Conservation (phyloP, 35 echinoderm and acorn worm genomes). For the Patiria miniata region DNA sequence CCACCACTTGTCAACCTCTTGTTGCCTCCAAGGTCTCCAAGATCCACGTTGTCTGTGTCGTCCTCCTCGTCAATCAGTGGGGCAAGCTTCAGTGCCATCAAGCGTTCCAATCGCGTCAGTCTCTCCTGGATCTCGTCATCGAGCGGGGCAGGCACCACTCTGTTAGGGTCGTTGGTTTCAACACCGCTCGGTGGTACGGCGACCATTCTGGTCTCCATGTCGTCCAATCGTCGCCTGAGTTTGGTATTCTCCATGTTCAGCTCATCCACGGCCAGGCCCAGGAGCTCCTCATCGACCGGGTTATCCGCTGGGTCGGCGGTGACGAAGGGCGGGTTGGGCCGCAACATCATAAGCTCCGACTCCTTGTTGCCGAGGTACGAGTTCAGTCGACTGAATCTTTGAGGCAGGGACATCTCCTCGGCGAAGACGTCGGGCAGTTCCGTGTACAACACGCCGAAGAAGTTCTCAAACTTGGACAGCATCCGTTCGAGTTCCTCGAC, state of each 20-base stretch:
- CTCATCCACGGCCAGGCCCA: slow-evolving; percentile 49
- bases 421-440: slow-evolving; percentile 78
- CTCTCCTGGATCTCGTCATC: neutral
- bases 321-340: slow-evolving; percentile 42
- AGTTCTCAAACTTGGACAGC: slow-evolving; percentile 72
- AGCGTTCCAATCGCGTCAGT: slow-evolving; percentile 27
- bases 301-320: slow-evolving; percentile 38
- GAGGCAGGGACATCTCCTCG: slow-evolving; percentile 32
- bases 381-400: slow-evolving; percentile 62
- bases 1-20: neutral
- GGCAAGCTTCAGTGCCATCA: slow-evolving; percentile 13
- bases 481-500: slow-evolving; percentile 52
- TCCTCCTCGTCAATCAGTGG: neutral
- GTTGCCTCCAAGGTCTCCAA: neutral
- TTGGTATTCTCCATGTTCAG: slow-evolving; percentile 40
- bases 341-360: slow-evolving; percentile 54
- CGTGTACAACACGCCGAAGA: slow-evolving; percentile 74
- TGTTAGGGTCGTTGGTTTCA: neutral
- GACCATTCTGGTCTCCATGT: neutral
- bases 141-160: too few relatives aligned
- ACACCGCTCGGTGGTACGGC: neutral
- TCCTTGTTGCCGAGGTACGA: slow-evolving; percentile 85
- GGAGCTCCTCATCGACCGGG: slow-evolving; percentile 56
- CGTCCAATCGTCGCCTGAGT: neutral
- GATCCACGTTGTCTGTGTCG: neutral